These are phyloP conservation scores for Gouania willdenowi DNA, from an alignment of 2,797 vertebrate genomes.

Conservation along the genomic window DNA sequence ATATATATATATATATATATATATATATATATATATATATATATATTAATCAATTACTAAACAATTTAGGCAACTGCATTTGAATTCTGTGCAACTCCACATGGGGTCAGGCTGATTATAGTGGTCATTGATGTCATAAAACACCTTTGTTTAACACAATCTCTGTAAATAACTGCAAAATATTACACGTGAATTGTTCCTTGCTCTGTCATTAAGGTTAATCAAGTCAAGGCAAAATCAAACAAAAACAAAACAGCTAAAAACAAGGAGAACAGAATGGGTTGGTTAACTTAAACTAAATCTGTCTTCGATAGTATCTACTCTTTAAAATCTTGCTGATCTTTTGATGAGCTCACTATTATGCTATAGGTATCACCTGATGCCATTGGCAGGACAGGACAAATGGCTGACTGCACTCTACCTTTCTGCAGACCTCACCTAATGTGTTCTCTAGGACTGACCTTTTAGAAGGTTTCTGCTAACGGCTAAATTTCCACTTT, in stretches of 20 bases:
- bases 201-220: constrained; percentile 59
- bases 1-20: too few species aligned
- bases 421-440: constrained; percentile 37
- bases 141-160: constrained; percentile 44
- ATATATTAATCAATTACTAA: too few species aligned
- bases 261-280: not conserved
- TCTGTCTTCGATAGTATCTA: too few species aligned
- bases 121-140: constrained; percentile 44
- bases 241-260: constrained; percentile 1
- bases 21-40: too few species aligned
- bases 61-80: too few species aligned
- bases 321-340: constrained; percentile 28
- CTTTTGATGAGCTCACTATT: constrained; percentile 41
- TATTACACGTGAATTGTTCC: constrained; percentile 67
- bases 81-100: too few species aligned
- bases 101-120: too few species aligned
- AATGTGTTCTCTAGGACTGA: constrained; percentile 54
- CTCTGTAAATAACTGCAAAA: constrained; percentile 66
- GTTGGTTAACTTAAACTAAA: too few species aligned
- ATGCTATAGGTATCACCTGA: constrained; percentile 54
- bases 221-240: constrained; percentile 59
- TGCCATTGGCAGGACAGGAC: constrained; percentile 44
- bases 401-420: constrained; percentile 44
- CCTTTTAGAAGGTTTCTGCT: constrained; percentile 39
- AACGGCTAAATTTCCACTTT: constrained; percentile 38